Evolutionary conservation across 2,113 vertebrate species (phyloP).

Genomic region (Glaucomys volans): DNA sequence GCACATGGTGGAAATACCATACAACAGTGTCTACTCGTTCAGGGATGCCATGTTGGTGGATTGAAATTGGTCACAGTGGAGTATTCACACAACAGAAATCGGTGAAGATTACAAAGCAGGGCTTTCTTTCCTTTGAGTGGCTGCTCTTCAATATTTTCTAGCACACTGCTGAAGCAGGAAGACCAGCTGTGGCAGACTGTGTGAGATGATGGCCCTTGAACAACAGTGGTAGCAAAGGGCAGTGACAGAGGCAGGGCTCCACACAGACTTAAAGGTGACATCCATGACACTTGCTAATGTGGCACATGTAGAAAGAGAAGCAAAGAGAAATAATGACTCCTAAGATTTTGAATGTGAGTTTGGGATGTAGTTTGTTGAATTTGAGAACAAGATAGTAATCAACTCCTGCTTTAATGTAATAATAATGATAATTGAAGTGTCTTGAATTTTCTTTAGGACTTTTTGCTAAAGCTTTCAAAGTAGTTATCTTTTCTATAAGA

Average conservation of each 20-base stretch:
- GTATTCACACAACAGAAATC: neutral
- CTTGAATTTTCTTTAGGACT: neutral
- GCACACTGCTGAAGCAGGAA: neutral
- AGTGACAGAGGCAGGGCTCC: neutral
- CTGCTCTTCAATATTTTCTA: neutral
- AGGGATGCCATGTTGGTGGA: fast-evolving
- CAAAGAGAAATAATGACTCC: neutral
- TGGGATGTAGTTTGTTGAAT: neutral
- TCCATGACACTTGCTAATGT: neutral
- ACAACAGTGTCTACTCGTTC: neutral
- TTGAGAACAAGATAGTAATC: neutral
- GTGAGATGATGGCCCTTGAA: neutral
- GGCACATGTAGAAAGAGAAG: neutral
- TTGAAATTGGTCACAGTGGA: neutral
- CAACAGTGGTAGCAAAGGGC: fast-evolving
- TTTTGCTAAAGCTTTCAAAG: conserved; percentile 28
- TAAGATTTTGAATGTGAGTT: neutral
- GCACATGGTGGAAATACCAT: neutral
- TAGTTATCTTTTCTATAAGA: neutral
- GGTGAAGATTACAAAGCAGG: neutral
- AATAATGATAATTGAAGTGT: neutral
- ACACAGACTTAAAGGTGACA: neutral
- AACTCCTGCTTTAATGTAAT: neutral
- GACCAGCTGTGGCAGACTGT: neutral
- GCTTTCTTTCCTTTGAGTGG: neutral